Conservation (phyloP, 2,888 invertebrate genomes). For the Alloplasta piceator region DNA sequence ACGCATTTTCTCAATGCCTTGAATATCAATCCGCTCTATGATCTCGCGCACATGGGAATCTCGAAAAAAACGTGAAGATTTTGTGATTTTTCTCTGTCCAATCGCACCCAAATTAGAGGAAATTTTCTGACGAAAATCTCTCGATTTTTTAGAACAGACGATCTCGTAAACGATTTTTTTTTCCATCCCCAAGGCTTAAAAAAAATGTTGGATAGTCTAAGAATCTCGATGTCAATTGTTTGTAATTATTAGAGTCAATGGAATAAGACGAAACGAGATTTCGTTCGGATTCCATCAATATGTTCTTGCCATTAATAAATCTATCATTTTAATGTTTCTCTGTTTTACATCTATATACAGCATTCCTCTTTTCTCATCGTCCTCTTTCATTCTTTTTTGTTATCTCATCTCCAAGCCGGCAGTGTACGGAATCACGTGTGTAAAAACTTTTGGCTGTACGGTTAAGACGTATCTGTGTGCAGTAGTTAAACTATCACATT, state of each 20-base stretch:
- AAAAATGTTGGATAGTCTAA: no score
- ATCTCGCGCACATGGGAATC: constrained; percentile 56
- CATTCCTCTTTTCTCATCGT: background rate
- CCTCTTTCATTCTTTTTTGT: background rate
- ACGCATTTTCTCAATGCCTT: constrained; percentile 87
- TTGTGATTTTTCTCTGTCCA: background rate
- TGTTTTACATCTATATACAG: constrained; percentile 61
- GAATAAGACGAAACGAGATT: background rate
- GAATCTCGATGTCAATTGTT: constrained; percentile 24
- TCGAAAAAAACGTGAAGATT: constrained; percentile 38
- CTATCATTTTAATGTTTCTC: constrained; percentile 56
- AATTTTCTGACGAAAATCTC: background rate
- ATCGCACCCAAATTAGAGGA: background rate
- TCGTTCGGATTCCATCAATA: background rate
- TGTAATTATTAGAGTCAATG: background rate
- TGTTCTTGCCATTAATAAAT: constrained; percentile 55
- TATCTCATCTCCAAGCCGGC: background rate
- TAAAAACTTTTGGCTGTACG: constrained; percentile 38
- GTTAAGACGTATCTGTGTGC: background rate
- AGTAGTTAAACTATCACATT: constrained; percentile 78
- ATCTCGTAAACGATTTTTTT: no score
- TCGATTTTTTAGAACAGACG: background rate
- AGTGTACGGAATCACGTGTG: constrained; percentile 34
- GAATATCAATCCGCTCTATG: constrained; percentile 85
- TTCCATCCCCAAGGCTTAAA: no score